Percentiles rank a stretch among this genome's conserved stretches.
phyloP scores from a whole-genome alignment of 1,140 invertebrate species.

The Diachasma alloeum region DNA sequence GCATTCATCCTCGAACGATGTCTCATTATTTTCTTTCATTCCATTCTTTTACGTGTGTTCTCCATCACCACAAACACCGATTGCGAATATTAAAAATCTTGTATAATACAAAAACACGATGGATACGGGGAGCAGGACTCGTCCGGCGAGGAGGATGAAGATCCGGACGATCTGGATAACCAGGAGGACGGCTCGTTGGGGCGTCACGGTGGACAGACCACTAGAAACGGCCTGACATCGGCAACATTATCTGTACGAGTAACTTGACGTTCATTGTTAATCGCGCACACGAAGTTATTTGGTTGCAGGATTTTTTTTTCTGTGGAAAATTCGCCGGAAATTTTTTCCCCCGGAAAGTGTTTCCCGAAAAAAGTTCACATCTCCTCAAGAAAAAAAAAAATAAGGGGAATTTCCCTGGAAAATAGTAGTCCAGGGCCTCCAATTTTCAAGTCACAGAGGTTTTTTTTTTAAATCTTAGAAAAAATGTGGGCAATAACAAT shows the following conservation, averaged over 20 bases:
- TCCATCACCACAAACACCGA: background rate
- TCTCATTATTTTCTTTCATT: constrained; percentile 10
- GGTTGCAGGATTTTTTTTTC: too few species aligned
- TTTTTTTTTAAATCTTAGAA: too few species aligned
- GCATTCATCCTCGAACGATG: background rate
- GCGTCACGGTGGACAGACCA: constrained; percentile 51
- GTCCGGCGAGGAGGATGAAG: constrained; percentile 60
- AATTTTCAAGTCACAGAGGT: too few species aligned
- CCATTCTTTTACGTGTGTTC: background rate
- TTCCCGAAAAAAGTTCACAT: too few species aligned
- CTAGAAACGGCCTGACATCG: constrained; percentile 60
- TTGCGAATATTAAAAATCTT: background rate
- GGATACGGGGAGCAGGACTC: constrained; percentile 46
- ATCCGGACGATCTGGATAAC: constrained; percentile 56
- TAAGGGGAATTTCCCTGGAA: too few species aligned
- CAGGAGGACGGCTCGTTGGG: constrained; percentile 55
- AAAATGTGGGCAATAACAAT: too few species aligned
- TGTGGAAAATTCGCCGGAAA: too few species aligned
- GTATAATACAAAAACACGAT: background rate
- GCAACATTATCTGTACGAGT: constrained; percentile 63
- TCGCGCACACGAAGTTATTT: background rate
- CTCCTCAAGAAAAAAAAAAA: too few species aligned
- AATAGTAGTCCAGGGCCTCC: too few species aligned
- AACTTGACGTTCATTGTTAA: constrained; percentile 48
- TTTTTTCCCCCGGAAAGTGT: too few species aligned